These are phyloP conservation scores for Pogonophryne albipinna DNA, from an alignment of 2,797 vertebrate genomes.

Conservation along the genomic window DNA sequence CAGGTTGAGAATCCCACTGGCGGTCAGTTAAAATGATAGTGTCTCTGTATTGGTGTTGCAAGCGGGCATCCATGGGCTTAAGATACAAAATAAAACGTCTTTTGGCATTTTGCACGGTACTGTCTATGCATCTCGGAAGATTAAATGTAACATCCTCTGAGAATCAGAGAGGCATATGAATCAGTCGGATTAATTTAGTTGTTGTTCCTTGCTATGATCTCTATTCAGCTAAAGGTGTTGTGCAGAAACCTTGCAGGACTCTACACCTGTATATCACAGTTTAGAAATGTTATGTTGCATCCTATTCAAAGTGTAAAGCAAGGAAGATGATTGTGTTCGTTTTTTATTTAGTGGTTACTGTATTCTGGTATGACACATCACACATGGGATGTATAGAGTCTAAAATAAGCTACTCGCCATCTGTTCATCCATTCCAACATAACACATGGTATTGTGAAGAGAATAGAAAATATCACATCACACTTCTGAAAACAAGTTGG, in stretches of 20 bases:
- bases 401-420: conserved; percentile 18
- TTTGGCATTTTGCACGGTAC: conserved; percentile 26
- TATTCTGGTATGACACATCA: conserved; percentile 6
- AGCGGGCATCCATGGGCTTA: neutral
- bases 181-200: conserved; percentile 22
- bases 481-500: neutral
- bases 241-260: conserved; percentile 8
- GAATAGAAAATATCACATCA: neutral
- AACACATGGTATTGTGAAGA: conserved; percentile 6
- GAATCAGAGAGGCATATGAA: conserved; percentile 39
- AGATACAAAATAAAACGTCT: conserved; percentile 7
- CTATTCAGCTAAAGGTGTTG: conserved; percentile 4
- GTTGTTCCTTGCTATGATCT: conserved; percentile 17
- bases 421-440: conserved; percentile 23
- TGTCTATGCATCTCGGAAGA: conserved; percentile 44
- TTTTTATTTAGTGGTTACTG: neutral
- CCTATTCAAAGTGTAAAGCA: neutral
- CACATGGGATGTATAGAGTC: conserved; percentile 7
- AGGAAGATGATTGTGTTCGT: neutral
- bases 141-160: conserved; percentile 38
- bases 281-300: neutral
- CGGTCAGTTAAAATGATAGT: conserved; percentile 61
- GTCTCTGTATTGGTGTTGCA: conserved; percentile 19
- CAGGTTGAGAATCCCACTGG: conserved; percentile 53
- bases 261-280: neutral